Base-by-base conservation (phyloP, 2,797 vertebrate species). In the Rhabdomys pumilio region DNA sequence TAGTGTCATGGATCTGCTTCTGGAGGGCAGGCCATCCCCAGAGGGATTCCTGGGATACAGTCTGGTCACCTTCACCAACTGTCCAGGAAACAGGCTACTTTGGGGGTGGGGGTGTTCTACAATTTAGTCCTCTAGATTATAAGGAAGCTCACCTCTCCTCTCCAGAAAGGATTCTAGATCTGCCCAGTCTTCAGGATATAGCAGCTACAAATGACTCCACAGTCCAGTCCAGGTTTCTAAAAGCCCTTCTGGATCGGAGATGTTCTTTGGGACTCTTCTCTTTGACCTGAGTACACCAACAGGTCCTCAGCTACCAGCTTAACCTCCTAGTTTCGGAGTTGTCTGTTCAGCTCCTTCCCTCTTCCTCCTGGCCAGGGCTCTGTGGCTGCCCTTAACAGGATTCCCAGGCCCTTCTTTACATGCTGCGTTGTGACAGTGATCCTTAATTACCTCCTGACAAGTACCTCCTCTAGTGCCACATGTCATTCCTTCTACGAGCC, bases 381-480 rank as follows among this genome's bases (percentile, higher is more conserved):
- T 34, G 6, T 26, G 50, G n/a, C 34, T 9, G 13, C 73, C 26
- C 34, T 59, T 65, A 3, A 1, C 0, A 22, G 26, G 55, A 29
- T 6, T 57, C 50, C 55, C 50, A 38, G 26, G 20, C 5, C 77
- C n/a, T 69, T 83, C 85, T 69, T 65, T 31, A 31, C 55, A 2
- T 50, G 47, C 11, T 12, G 24, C 24, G 7, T 17, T 17, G 61
- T 26, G 38, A 80, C 80, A 9, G 57, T 41, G 38, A 81, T 44
- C 29, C 47, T 67, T 61, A 72, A 47, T 26, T 77, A 24, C 31
- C 20, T 0, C 0, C 26, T 61, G 61, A 50, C 29, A 1, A 1
- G 13, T 2, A 57, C 6, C 44, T 31, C 41, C 9, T 8, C 57
- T 4, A 41, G n/a, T 2, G 12, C 8, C 0, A 0, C 6, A 3